These are phyloP conservation scores for Eupithecia pulchellata DNA, from an alignment of 2,888 invertebrate species.

Conservation along the genomic window DNA sequence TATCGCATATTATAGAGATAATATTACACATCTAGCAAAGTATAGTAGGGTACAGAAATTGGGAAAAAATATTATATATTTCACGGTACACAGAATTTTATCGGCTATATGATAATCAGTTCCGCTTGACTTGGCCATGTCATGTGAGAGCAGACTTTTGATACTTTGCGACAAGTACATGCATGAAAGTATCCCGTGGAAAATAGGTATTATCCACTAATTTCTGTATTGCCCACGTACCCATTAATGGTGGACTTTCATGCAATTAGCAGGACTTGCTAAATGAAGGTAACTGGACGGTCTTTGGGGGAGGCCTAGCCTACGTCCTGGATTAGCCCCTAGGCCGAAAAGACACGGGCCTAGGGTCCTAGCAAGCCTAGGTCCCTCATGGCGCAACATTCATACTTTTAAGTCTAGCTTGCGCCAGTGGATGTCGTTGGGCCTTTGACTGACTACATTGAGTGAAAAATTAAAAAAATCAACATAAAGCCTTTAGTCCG, in stretches of 20 bases:
- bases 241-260: too few relatives aligned
- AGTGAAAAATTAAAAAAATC: neutral
- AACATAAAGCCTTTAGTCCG: neutral
- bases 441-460: neutral
- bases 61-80: constrained; percentile 5
- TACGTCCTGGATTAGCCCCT: too few relatives aligned
- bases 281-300: neutral
- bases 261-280: neutral
- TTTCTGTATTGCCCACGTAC: too few relatives aligned
- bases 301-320: neutral
- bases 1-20: neutral
- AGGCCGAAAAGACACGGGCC: too few relatives aligned
- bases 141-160: neutral
- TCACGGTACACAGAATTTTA: constrained; percentile 14
- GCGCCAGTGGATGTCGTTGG: neutral
- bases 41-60: neutral
- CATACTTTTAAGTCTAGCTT: too few relatives aligned
- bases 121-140: constrained; percentile 11
- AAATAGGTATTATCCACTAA: neutral
- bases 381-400: too few relatives aligned
- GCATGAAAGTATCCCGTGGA: neutral
- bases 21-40: neutral
- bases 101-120: neutral
- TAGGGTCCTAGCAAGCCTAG: too few relatives aligned
- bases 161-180: neutral